Conservation (phyloP, 2,888 invertebrate genomes). For the Lasioglossum lativentre region DNA sequence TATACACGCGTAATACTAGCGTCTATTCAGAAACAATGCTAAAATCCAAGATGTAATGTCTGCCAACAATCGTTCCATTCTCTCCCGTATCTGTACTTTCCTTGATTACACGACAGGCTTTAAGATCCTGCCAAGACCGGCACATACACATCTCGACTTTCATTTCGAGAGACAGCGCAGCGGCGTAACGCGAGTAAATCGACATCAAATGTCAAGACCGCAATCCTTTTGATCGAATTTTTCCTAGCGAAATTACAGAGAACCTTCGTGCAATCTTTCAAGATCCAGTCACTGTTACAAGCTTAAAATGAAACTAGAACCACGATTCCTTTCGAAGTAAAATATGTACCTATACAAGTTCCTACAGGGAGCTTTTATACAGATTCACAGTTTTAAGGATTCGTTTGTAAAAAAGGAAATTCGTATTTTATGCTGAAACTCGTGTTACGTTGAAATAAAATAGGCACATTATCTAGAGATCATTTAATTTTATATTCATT, state of each 20-base stretch:
- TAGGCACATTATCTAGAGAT: neutral
- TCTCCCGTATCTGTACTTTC: conserved; percentile 48
- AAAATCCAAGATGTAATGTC: conserved; percentile 48
- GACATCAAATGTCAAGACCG: conserved; percentile 5
- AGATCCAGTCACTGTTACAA: neutral
- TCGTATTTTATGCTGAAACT: neutral
- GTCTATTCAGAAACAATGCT: conserved; percentile 44
- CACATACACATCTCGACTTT: conserved; percentile 30
- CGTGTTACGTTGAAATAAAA: neutral
- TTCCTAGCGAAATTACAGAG: neutral
- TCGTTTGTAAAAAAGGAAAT: neutral
- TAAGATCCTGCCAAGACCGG: conserved; percentile 33
- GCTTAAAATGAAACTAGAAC: neutral
- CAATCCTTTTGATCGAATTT: conserved; percentile 8
- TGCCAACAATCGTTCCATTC: conserved; percentile 39
- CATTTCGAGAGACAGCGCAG: conserved; percentile 38
- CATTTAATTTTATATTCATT: neutral
- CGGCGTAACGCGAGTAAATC: conserved; percentile 22
- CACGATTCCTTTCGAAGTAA: neutral
- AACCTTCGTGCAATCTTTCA: neutral
- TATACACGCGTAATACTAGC: neutral
- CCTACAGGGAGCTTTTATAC: neutral
- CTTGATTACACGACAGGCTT: conserved; percentile 52
- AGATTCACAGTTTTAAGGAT: neutral
- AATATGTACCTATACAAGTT: neutral